phyloP scores from a whole-genome alignment of 2,113 vertebrate genomes.

The Dromiciops gliroides region DNA sequence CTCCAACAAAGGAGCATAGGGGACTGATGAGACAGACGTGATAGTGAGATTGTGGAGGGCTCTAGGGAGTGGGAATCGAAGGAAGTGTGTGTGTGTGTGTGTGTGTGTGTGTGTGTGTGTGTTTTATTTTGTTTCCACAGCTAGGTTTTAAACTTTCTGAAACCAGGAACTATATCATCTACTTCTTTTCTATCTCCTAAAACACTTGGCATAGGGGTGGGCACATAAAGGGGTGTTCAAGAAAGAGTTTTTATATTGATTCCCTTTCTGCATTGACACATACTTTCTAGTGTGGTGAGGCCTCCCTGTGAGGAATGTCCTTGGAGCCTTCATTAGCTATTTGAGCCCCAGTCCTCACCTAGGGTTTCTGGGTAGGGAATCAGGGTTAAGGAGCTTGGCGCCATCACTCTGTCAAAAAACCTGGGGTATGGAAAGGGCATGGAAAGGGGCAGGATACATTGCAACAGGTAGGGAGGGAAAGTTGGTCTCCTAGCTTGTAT shows the following conservation, averaged over 20 bases:
- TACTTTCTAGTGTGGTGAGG: not conserved
- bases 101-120: not conserved
- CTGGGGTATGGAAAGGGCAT: not conserved
- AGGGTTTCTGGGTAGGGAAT: not conserved
- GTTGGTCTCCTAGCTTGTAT: not conserved
- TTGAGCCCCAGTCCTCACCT: not conserved
- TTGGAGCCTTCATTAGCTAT: not conserved
- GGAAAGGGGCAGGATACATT: not conserved
- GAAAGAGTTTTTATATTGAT: not conserved
- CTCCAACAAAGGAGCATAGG: not conserved
- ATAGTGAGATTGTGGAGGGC: not conserved
- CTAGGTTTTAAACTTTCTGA: not conserved
- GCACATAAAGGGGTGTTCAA: not conserved
- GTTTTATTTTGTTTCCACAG: not conserved
- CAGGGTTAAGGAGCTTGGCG: not conserved
- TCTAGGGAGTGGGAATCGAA: not conserved
- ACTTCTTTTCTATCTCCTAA: not conserved
- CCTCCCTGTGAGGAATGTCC: not conserved
- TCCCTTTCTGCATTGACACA: not conserved
- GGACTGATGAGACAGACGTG: not conserved
- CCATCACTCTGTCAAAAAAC: not conserved
- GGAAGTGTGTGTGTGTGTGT: not conserved
- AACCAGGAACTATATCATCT: not conserved
- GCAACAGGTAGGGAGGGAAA: not conserved
- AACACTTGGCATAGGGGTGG: not conserved